Evolutionary conservation across 92 coral and sea anemone genomes (phyloP).

Genomic region (Porites lobata): DNA sequence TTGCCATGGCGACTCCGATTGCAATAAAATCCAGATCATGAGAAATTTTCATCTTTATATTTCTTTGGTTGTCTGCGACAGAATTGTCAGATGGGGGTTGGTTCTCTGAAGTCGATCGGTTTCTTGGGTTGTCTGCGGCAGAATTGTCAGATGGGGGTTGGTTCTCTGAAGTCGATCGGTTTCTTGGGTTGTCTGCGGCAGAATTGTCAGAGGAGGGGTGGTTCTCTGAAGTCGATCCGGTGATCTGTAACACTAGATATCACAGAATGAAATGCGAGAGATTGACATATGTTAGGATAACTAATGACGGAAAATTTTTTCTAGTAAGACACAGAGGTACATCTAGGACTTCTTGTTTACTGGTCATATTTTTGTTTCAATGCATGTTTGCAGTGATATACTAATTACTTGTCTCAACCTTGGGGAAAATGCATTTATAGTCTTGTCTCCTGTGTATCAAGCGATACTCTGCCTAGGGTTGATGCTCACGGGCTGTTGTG

Average conservation of each 20-base stretch:
- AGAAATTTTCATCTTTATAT: no score
- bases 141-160: slow-evolving; percentile 7
- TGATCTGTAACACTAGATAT: slow-evolving; percentile 26
- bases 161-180: slow-evolving; percentile 12
- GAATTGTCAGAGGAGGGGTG: slow-evolving; percentile 9
- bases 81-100: slow-evolving; percentile 20
- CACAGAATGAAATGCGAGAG: slow-evolving; percentile 1
- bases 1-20: no score
- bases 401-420: slow-evolving; percentile 5
- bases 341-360: slow-evolving; percentile 11
- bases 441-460: background rate
- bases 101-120: slow-evolving; percentile 8
- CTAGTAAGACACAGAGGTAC: slow-evolving; percentile 1
- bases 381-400: background rate
- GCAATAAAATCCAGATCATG: no score
- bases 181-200: background rate
- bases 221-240: slow-evolving; percentile 18
- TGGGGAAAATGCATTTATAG: slow-evolving; percentile 2
- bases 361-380: slow-evolving; percentile 5
- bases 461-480: slow-evolving; percentile 16
- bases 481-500: slow-evolving; percentile 12
- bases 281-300: background rate
- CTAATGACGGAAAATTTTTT: background rate
- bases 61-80: slow-evolving; percentile 11
- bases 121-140: background rate